Conservation (phyloP, 1,140 invertebrate species). For the Globodera ellingtonae region DNA sequence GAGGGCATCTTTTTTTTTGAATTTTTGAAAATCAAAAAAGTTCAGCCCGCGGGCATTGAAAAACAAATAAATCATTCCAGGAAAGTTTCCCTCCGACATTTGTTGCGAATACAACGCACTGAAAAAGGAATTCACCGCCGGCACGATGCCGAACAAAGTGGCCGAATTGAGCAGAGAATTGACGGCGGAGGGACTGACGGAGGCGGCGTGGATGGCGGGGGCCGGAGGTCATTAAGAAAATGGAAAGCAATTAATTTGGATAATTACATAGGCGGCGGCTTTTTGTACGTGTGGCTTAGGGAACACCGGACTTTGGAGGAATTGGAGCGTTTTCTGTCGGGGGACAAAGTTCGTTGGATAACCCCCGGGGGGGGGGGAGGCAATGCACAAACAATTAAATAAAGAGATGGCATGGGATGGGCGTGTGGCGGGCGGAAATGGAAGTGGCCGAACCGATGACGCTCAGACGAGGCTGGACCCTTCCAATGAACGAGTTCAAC, state of each 20-base stretch:
- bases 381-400: neutral
- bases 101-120: conserved; percentile 39
- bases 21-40: neutral
- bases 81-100: conserved; percentile 31
- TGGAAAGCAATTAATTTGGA: no score
- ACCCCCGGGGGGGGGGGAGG: no score
- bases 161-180: conserved; percentile 32
- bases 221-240: conserved; percentile 31
- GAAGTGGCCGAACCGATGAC: conserved; percentile 6
- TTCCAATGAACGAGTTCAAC: neutral
- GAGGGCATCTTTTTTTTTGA: conserved; percentile 22
- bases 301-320: conserved; percentile 9
- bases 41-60: neutral
- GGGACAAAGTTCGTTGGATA: neutral
- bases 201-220: conserved; percentile 48
- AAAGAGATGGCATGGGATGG: conserved; percentile 11
- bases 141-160: conserved; percentile 39
- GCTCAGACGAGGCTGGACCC: neutral
- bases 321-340: conserved; percentile 20
- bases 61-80: neutral
- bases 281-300: conserved; percentile 47
- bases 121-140: conserved; percentile 44
- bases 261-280: conserved; percentile 36
- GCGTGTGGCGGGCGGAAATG: conserved; percentile 10
- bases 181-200: conserved; percentile 16